Evolutionary conservation across 2,797 vertebrate species (phyloP), one percentile per base, ranked within the genome.

Genomic region (Phataginus tetradactyla): DNA sequence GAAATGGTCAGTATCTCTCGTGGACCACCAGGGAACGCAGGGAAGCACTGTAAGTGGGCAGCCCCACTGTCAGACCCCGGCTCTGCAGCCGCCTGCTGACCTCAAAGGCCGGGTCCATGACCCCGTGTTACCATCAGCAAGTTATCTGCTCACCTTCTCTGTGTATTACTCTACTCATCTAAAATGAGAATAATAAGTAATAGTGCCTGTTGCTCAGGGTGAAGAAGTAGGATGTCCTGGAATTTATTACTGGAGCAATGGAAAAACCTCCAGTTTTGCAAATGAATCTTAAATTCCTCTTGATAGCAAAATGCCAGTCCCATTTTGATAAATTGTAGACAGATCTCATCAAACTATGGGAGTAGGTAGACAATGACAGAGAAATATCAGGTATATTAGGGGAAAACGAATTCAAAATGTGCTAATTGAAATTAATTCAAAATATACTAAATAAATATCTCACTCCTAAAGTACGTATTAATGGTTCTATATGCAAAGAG

Each of bases 1-100:
- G 99, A 99, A 96, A 97, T 96, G 91, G 99, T 99, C 87, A 98
- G 98, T 98, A 91, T 96, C 59, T 88, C 20, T 79, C 11, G 0
- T 53, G 71, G 3, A 3, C 32, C 4, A 2, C 49, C 34, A 15
- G 0, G 17, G 59, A 23, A 12, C 7, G 2, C 0, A 6, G 20
- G 32, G 34, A 7, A 10, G 5, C 37, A 27, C 45, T 49, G 17
- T 23, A 15, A 14, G 8, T 21, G 32, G 78, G 23, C 10, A 4
- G 18, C 18, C 0, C 18, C 2, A 0, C 1, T 1, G 21, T 55
- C 53, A 49, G 3, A 32, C 5, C 2, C 64, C 29, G 18, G 57
- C 18, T 68, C 42, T 74, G 29, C 10, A 61, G 25, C 49, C 34
- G 13, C 51, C 37, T 45, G 8, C 55, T 49, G 77, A 45, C 57